These are phyloP conservation scores for Pegoplata infirma DNA, from an alignment of 2,888 invertebrate genomes.

Conservation along the genomic window DNA sequence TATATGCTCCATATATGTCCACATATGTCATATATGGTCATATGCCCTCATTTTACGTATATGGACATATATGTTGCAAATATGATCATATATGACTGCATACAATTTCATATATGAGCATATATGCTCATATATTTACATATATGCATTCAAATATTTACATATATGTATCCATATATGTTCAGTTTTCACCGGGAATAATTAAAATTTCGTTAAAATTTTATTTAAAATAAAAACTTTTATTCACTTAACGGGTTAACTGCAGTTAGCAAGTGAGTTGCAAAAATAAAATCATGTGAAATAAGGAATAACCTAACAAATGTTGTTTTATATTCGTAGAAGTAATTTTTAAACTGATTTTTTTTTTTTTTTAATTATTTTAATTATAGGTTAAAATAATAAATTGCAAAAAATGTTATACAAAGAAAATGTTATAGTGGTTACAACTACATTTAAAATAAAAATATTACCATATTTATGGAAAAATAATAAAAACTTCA, in stretches of 20 bases:
- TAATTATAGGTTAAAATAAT: neutral
- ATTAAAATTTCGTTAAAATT: too few relatives aligned
- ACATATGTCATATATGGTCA: too few relatives aligned
- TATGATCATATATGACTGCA: too few relatives aligned
- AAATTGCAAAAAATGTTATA: neutral
- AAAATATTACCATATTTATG: neutral
- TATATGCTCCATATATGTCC: too few relatives aligned
- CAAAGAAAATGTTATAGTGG: neutral
- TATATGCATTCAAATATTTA: too few relatives aligned
- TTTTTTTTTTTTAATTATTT: neutral
- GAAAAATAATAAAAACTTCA: neutral
- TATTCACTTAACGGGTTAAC: neutral
- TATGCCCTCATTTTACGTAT: too few relatives aligned
- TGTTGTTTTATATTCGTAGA: neutral
- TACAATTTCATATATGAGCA: too few relatives aligned
- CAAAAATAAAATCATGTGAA: neutral
- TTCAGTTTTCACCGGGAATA: too few relatives aligned
- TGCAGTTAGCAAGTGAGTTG: neutral
- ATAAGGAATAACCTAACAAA: neutral
- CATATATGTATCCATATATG: too few relatives aligned
- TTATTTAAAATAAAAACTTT: too few relatives aligned
- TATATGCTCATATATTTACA: too few relatives aligned
- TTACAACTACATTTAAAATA: neutral
- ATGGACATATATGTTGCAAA: too few relatives aligned
- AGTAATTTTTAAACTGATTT: neutral